Conservation (phyloP, 2,797 vertebrate genomes). For the Oreochromis grahami region DNA sequence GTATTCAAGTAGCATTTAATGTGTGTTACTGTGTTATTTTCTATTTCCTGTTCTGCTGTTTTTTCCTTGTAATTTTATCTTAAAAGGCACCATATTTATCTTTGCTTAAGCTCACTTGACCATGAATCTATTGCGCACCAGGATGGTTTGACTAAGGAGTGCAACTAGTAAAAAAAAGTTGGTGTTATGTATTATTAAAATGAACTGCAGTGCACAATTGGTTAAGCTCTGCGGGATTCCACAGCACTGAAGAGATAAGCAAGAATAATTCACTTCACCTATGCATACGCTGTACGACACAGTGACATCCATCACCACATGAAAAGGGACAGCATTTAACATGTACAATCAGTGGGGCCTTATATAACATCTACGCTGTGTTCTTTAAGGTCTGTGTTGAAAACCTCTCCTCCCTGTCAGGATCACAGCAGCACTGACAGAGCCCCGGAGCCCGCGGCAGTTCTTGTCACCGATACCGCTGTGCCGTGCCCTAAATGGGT, state of each 20-base stretch:
- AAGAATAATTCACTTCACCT: not conserved
- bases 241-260: not conserved
- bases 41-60: not conserved
- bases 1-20: not conserved
- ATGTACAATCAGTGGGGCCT: slow-evolving; percentile 42
- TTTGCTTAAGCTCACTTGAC: not conserved
- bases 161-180: not conserved
- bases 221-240: not conserved
- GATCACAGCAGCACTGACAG: slow-evolving; percentile 51
- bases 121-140: not conserved
- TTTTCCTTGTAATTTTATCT: not conserved
- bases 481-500: slow-evolving; percentile 45
- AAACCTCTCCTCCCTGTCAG: slow-evolving; percentile 28
- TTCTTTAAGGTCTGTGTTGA: slow-evolving; percentile 46
- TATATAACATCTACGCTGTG: slow-evolving; percentile 57
- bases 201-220: not conserved
- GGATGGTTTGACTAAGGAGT: not conserved
- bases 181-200: not conserved
- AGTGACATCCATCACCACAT: slow-evolving; percentile 16
- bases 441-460: slow-evolving; percentile 48
- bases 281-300: not conserved
- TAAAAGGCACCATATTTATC: not conserved
- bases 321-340: slow-evolving; percentile 36
- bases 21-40: not conserved
- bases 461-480: slow-evolving; percentile 70